These are phyloP conservation scores for Lasioglossum marginatum DNA, from an alignment of 2,888 invertebrate genomes.

Conservation along the genomic window DNA sequence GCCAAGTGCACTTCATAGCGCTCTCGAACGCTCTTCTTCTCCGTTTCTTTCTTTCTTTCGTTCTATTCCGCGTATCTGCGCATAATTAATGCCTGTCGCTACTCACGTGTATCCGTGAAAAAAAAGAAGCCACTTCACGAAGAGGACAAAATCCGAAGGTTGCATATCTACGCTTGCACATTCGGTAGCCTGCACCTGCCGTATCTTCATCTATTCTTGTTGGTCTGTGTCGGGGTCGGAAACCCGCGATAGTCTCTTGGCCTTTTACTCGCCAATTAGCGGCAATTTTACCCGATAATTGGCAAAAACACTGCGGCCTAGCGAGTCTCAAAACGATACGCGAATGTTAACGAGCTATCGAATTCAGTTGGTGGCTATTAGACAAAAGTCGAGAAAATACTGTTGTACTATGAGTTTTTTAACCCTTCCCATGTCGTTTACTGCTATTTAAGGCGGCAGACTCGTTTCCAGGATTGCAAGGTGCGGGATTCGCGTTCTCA, in stretches of 20 bases:
- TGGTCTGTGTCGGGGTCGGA: not conserved
- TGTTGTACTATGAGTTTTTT: not conserved
- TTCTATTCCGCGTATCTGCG: constrained; percentile 41
- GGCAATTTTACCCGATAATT: constrained; percentile 5
- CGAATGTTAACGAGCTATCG: not conserved
- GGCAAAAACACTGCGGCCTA: not conserved
- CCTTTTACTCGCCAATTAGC: constrained; percentile 1
- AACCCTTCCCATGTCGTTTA: not conserved
- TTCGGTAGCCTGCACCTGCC: constrained; percentile 32
- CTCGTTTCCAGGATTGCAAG: no score
- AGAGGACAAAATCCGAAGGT: constrained; percentile 8
- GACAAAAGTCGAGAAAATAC: not conserved
- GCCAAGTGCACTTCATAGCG: constrained; percentile 29
- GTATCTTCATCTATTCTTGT: constrained; percentile 44
- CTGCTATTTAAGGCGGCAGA: no score
- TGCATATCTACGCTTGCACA: not conserved
- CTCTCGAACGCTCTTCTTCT: constrained; percentile 28
- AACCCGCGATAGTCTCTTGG: not conserved
- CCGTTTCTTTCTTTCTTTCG: constrained; percentile 12
- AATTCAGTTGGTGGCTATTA: not conserved
- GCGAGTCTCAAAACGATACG: not conserved
- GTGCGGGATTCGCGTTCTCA: no score
- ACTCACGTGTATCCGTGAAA: not conserved
- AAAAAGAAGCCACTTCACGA: not conserved
- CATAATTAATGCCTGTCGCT: constrained; percentile 51